Evolutionary conservation across 1,140 invertebrate genomes (phyloP), one percentile per base, ranked within the genome.

Genomic region (Sitophilus oryzae): DNA sequence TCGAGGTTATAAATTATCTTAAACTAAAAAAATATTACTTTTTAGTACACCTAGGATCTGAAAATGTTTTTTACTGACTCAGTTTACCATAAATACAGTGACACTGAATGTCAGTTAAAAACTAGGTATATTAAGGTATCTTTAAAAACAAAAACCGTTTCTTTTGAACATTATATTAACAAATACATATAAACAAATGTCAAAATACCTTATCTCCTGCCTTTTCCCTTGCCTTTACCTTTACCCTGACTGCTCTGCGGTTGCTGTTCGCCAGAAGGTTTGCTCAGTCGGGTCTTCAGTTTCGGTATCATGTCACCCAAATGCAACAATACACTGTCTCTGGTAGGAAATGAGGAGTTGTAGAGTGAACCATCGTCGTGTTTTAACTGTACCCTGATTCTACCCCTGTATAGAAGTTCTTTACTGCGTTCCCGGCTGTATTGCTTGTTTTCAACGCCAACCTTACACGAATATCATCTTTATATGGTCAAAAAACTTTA

Each of bases 401-500:
- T 78, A 1, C 96, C 95, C 60, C 90, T 79, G 60, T 82, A 84
- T 11, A 85, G 70, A 6, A 85, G 71, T 75, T 97, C 92, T 73
- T 92, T 91, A 68, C 93, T 94, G 38, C 81, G 76, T 72, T 98
- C 96, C 35, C 91, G 78, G n/a, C 87, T 83, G 71, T 98, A 95
- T 4, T 91, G 75, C 76, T 98, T 98, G 67, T 95, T 94, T 77
- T 98, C 93, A n/a, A 94, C 84, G 21, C 85, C 86, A 49, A 95
- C 55, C 55, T 57, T 22, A 34, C 47, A 46, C 11, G 11, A 10
- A 9, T 41, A n/a, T 41, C 16, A 16, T 41, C 18, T 41, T 41
- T 41, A 16, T 41, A 9, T n/a, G 38, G 16, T 9, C 11, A 41
- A 41, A 16, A 41, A 16, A 1, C 1, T 9, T 41, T 1, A 15